Percentiles rank a stretch among this genome's conserved stretches.
These are phyloP conservation scores for Fundulus diaphanus DNA, from an alignment of 2,797 vertebrate genomes.

Conservation along the genomic window DNA sequence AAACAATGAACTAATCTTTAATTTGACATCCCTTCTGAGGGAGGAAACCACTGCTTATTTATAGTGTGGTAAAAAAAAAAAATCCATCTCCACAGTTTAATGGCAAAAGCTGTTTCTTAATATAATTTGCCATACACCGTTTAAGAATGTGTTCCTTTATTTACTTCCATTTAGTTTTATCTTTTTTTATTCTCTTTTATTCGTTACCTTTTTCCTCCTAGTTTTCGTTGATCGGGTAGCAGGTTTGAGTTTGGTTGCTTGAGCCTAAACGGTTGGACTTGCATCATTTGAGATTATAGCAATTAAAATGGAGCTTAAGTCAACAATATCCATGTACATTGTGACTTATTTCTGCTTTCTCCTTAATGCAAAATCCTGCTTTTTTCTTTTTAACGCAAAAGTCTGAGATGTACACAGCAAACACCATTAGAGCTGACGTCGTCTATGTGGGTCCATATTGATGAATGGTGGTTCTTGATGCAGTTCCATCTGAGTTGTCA, in stretches of 20 bases:
- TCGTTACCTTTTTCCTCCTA: background rate
- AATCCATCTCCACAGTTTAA: background rate
- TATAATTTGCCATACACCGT: background rate
- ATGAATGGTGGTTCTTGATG: background rate
- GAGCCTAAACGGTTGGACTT: background rate
- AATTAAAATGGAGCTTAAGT: background rate
- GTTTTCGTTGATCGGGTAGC: background rate
- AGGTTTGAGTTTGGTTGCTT: background rate
- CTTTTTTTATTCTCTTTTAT: conserved; percentile 1
- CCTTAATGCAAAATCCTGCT: background rate
- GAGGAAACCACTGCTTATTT: background rate
- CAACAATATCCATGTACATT: background rate
- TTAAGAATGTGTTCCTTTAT: background rate
- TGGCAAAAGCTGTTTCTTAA: background rate
- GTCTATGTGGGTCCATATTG: too few species aligned
- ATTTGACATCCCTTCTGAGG: background rate
- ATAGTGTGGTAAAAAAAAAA: background rate
- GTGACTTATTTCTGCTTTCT: background rate
- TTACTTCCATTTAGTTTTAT: background rate
- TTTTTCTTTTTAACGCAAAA: background rate
- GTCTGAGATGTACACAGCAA: background rate
- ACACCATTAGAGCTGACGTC: too few species aligned
- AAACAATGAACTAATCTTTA: background rate
- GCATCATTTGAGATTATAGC: background rate
- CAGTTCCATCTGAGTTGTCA: background rate